phyloP scores from a whole-genome alignment of 2,113 vertebrate species.

The Vulpes lagopus region DNA sequence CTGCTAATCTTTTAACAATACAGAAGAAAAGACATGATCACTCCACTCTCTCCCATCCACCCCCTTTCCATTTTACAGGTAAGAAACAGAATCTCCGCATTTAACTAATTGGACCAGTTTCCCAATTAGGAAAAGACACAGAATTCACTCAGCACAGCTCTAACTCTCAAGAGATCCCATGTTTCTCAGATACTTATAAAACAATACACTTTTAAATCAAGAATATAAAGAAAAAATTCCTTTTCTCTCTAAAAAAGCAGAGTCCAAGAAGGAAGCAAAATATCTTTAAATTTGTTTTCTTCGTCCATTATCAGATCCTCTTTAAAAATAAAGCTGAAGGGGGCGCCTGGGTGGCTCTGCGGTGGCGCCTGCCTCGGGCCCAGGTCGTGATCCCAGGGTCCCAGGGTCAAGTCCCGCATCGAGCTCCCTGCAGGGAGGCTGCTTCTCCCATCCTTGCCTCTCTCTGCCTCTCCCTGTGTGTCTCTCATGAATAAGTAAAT shows the following conservation, averaged over 20 bases:
- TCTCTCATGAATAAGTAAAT: too few species aligned
- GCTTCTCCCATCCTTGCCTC: too few species aligned
- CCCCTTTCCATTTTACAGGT: not conserved
- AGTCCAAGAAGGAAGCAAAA: not conserved
- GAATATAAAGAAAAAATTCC: not conserved
- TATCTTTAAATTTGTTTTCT: constrained; percentile 23
- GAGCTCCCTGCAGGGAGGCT: too few species aligned
- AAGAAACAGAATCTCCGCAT: constrained; percentile 5
- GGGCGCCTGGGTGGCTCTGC: too few species aligned
- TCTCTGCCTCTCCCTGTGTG: too few species aligned
- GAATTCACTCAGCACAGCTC: not conserved
- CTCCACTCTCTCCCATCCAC: not conserved
- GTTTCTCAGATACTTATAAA: not conserved
- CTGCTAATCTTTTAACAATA: constrained; percentile 13
- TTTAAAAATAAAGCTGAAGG: not conserved
- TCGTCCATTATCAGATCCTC: not conserved
- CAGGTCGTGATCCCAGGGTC: too few species aligned
- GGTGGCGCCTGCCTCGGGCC: too few species aligned
- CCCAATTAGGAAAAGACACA: not conserved
- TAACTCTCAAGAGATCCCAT: not conserved
- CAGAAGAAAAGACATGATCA: not conserved
- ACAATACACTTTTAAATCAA: not conserved
- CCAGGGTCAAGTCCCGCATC: too few species aligned
- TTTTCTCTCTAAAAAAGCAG: constrained; percentile 41
- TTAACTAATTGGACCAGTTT: not conserved